Evolutionary conservation across 1,140 invertebrate genomes (phyloP).

Genomic region (Camponotus vicinus): DNA sequence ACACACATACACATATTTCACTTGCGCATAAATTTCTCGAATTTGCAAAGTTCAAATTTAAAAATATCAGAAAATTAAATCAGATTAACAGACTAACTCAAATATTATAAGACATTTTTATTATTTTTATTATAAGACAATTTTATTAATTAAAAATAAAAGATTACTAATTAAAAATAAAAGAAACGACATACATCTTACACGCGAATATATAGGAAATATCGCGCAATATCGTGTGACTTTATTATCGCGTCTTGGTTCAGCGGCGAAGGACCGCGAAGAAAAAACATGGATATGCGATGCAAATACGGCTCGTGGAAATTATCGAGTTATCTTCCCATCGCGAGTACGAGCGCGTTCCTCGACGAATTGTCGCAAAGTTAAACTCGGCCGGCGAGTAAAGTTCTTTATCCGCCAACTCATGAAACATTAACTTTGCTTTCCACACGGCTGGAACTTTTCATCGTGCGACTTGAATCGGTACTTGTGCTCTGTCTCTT

Average conservation of each 20-base stretch:
- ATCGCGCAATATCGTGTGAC: neutral
- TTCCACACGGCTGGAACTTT: slow-evolving; percentile 53
- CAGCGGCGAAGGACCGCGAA: neutral
- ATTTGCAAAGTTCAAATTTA: neutral
- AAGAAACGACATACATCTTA: neutral
- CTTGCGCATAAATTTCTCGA: neutral
- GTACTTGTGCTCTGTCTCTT: slow-evolving; percentile 7
- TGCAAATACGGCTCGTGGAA: slow-evolving; percentile 33
- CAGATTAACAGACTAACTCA: neutral
- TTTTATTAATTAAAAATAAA: neutral
- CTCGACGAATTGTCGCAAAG: slow-evolving; percentile 51
- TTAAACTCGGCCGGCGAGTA: slow-evolving; percentile 33
- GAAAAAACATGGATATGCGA: neutral
- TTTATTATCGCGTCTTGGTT: slow-evolving; percentile 5
- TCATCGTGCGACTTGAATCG: slow-evolving; percentile 34
- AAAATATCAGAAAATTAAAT: slow-evolving; percentile 5
- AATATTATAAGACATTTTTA: neutral
- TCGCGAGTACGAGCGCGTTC: slow-evolving; percentile 29
- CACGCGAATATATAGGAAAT: neutral
- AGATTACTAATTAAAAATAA: neutral
- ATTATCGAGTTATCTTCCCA: slow-evolving; percentile 15
- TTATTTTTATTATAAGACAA: too few species aligned
- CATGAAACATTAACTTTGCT: slow-evolving; percentile 65
- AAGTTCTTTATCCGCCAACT: slow-evolving; percentile 56
- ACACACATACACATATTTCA: neutral